Evolutionary conservation across 2,113 vertebrate genomes (phyloP).

Genomic region (human): GRCh38 chr17:83072001-83072500

Average conservation of each 20-base stretch:
- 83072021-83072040: background rate
- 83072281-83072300: background rate
- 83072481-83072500: background rate
- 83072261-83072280: background rate
- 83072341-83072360: rapidly evolving
- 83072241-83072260: background rate
- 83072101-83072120: rapidly evolving
- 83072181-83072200: background rate
- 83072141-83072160: background rate
- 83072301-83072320: background rate
- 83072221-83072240: background rate
- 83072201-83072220: background rate
- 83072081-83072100: background rate
- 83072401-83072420: background rate
- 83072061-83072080: no score
- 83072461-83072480: background rate
- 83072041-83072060: background rate
- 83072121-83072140: background rate
- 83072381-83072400: background rate
- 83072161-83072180: background rate
- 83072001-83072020: background rate
- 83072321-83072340: background rate
- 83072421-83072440: background rate
- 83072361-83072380: background rate
- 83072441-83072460: no score